Conservation (phyloP, 2,797 vertebrate genomes). For the Anomalospiza imberbis region DNA sequence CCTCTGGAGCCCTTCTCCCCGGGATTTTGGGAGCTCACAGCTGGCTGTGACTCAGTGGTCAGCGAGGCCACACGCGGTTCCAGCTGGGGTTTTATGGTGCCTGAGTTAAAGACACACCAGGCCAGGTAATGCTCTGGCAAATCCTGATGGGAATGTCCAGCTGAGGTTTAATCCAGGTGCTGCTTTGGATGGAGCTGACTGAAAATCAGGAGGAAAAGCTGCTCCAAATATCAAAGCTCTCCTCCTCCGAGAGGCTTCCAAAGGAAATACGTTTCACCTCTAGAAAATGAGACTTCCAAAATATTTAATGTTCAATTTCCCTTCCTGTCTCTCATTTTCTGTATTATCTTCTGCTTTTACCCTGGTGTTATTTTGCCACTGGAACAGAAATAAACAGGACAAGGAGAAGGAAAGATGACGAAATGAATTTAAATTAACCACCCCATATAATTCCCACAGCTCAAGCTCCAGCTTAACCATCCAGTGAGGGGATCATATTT, state of each 20-base stretch:
- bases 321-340: background rate
- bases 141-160: background rate
- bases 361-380: background rate
- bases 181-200: background rate
- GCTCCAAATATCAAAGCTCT: background rate
- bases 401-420: background rate
- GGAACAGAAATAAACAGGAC: background rate
- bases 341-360: background rate
- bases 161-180: background rate
- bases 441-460: background rate
- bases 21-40: background rate
- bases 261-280: background rate
- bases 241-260: background rate
- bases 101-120: background rate
- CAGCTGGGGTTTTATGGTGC: background rate
- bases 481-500: background rate
- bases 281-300: background rate
- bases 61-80: background rate
- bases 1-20: background rate
- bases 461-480: background rate
- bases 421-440: background rate
- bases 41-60: background rate
- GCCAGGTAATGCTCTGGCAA: background rate
- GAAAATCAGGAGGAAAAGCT: background rate
- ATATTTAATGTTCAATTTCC: background rate